These are phyloP conservation scores for Machimus atricapillus DNA, from an alignment of 2,888 invertebrate genomes.

Conservation along the genomic window DNA sequence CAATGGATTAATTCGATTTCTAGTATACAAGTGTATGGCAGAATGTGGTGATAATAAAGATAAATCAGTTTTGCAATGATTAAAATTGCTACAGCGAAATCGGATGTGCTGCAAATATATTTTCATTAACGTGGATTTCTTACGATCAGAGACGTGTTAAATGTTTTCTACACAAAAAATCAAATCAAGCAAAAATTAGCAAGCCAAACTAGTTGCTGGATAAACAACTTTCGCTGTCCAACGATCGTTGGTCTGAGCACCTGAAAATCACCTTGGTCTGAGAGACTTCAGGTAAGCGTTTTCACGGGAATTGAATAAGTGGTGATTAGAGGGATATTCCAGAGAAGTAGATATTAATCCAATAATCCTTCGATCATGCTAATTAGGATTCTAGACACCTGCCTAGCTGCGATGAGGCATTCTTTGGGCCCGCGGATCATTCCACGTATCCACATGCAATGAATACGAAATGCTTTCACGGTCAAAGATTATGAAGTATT, in stretches of 20 bases:
- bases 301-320: neutral
- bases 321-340: neutral
- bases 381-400: slow-evolving; percentile 20
- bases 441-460: neutral
- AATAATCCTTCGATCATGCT: neutral
- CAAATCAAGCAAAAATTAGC: slow-evolving; percentile 9
- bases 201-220: slow-evolving; percentile 19
- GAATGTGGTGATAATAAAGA: neutral
- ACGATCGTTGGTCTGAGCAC: neutral
- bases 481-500: slow-evolving; percentile 19
- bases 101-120: neutral
- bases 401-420: neutral
- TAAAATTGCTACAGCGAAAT: neutral
- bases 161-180: neutral
- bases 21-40: neutral
- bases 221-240: slow-evolving; percentile 21
- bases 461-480: slow-evolving; percentile 36
- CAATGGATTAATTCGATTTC: neutral
- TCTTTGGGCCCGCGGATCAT: neutral
- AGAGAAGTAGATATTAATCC: neutral
- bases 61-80: neutral
- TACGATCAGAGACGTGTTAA: neutral
- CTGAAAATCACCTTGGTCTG: slow-evolving; percentile 1
- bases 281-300: neutral
- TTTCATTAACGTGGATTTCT: neutral